Conservation (phyloP, 1,140 invertebrate species). For the Drosophila rufa region DNA sequence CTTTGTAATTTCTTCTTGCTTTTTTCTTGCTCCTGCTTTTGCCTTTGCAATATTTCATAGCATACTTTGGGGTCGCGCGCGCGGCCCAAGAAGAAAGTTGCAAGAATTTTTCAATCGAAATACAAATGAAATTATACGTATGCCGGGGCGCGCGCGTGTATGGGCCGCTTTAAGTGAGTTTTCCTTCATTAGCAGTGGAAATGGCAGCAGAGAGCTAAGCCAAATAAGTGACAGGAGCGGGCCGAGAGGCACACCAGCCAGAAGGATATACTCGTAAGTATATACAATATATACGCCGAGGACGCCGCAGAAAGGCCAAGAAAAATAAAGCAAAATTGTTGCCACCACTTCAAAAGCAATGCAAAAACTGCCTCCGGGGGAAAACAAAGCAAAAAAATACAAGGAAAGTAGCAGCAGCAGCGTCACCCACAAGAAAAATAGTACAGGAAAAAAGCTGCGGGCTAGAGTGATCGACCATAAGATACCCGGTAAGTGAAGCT, state of each 20-base stretch:
- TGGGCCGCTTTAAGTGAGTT: slow-evolving; percentile 45
- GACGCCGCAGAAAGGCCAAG: slow-evolving; percentile 1
- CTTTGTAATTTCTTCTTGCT: neutral
- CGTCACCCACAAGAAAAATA: slow-evolving; percentile 7
- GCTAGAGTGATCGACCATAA: too few species aligned
- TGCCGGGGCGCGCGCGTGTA: slow-evolving; percentile 8
- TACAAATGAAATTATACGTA: slow-evolving; percentile 70
- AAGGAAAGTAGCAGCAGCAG: slow-evolving; percentile 5
- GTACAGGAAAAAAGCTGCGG: neutral
- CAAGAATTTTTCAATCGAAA: slow-evolving; percentile 67
- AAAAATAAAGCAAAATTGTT: slow-evolving; percentile 37
- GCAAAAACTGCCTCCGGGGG: slow-evolving; percentile 32
- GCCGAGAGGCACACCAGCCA: too few species aligned
- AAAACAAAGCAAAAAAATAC: slow-evolving; percentile 7
- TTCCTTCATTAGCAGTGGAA: slow-evolving; percentile 59
- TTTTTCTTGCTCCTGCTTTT: neutral
- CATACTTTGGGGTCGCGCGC: slow-evolving; percentile 38
- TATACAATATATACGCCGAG: neutral
- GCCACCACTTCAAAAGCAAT: slow-evolving; percentile 53
- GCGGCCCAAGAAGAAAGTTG: slow-evolving; percentile 15
- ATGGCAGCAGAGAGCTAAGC: slow-evolving; percentile 14
- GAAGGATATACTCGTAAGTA: neutral
- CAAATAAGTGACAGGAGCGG: slow-evolving; percentile 31
- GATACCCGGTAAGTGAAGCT: neutral
- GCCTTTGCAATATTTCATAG: slow-evolving; percentile 58